Conservation (phyloP, 2,888 invertebrate species). For the Conistra vaccinii region DNA sequence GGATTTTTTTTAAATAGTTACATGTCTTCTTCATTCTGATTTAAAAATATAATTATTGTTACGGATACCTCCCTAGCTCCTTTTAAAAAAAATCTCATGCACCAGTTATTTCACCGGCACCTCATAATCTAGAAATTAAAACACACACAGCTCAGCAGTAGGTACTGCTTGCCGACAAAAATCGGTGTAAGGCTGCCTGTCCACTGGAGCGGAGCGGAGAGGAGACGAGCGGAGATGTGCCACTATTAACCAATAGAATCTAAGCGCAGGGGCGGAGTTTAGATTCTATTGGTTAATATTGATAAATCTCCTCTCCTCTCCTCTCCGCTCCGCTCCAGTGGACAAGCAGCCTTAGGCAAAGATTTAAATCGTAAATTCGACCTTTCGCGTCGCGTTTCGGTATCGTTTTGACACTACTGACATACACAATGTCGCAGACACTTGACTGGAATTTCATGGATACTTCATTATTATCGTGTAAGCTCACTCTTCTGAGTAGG, state of each 20-base stretch:
- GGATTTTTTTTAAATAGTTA: background rate
- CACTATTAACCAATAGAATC: too few relatives aligned
- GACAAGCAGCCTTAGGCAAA: too few relatives aligned
- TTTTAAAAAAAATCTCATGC: too few relatives aligned
- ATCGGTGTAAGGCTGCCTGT: too few relatives aligned
- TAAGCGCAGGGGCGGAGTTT: too few relatives aligned
- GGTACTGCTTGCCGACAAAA: background rate
- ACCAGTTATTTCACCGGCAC: background rate
- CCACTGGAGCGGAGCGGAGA: too few relatives aligned
- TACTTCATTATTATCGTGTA: background rate
- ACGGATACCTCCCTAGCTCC: background rate
- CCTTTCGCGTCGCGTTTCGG: background rate
- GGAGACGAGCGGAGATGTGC: too few relatives aligned
- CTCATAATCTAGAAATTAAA: background rate
- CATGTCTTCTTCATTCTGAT: background rate
- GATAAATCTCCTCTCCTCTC: too few relatives aligned
- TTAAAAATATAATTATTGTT: background rate
- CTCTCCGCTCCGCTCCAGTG: too few relatives aligned
- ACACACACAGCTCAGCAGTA: too few relatives aligned
- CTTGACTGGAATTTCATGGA: background rate
- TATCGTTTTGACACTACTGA: background rate
- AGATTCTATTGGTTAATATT: too few relatives aligned
- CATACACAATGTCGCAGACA: background rate
- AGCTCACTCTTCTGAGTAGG: background rate
- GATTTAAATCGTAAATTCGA: background rate